Conservation (phyloP, 2,113 vertebrate genomes). For the Cygnus buccinator region DNA sequence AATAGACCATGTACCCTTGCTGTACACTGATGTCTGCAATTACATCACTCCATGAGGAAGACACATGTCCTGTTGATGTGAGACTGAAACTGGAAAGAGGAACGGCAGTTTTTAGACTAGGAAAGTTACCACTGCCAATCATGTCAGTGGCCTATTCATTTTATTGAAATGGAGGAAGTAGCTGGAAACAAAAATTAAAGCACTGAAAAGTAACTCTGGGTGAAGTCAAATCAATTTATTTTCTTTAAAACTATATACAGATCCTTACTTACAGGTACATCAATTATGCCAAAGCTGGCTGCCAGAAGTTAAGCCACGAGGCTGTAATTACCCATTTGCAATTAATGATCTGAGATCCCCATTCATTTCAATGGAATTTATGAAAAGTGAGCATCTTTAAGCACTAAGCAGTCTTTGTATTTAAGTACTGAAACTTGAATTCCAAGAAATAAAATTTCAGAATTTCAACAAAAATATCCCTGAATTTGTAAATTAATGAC, state of each 20-base stretch:
- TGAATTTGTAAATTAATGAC: background rate
- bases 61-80: slow-evolving; percentile 32
- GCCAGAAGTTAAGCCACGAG: background rate
- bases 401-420: background rate
- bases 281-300: background rate
- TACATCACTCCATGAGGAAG: slow-evolving; percentile 41
- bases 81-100: slow-evolving; percentile 53
- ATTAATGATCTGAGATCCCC: background rate
- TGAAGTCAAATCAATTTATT: background rate
- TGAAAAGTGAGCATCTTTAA: background rate
- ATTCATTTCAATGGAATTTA: background rate
- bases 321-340: background rate
- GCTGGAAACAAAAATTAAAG: slow-evolving; percentile 12
- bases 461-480: background rate
- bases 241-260: background rate
- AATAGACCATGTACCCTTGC: background rate
- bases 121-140: background rate
- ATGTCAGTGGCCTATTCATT: background rate
- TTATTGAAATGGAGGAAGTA: slow-evolving; percentile 31
- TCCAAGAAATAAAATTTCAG: background rate
- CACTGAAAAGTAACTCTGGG: background rate
- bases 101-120: slow-evolving; percentile 48
- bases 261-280: background rate
- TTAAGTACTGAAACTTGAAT: background rate
- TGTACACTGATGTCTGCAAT: background rate